These are phyloP conservation scores for Scatophagus argus DNA, from an alignment of 2,113 vertebrate genomes.

Conservation along the genomic window DNA sequence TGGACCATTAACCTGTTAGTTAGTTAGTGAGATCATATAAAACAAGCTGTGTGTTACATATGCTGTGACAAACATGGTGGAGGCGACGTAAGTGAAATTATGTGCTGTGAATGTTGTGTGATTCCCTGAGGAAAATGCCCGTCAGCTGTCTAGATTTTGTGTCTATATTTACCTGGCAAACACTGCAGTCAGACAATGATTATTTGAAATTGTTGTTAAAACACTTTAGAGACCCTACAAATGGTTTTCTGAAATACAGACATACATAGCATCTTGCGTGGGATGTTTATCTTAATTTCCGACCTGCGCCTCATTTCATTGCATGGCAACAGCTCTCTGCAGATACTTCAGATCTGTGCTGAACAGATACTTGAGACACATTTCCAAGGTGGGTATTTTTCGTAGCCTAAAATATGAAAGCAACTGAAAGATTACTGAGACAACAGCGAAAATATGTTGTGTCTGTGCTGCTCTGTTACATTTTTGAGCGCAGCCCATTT, in stretches of 20 bases:
- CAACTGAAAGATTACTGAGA: slow-evolving; percentile 1
- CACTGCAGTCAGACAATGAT: slow-evolving; percentile 22
- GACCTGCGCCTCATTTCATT: slow-evolving; percentile 53
- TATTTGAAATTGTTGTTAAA: slow-evolving; percentile 29
- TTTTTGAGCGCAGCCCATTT: slow-evolving; percentile 42
- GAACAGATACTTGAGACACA: slow-evolving; percentile 44
- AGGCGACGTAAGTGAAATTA: slow-evolving; percentile 37
- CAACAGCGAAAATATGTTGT: slow-evolving; percentile 1
- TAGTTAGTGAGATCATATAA: slow-evolving; percentile 19
- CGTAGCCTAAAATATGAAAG: slow-evolving; percentile 8
- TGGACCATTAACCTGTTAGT: slow-evolving; percentile 20
- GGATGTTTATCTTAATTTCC: slow-evolving; percentile 72
- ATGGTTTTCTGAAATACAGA: slow-evolving; percentile 34
- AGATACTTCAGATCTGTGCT: slow-evolving; percentile 48
- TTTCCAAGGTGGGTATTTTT: slow-evolving; percentile 50
- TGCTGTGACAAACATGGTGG: slow-evolving; percentile 36
- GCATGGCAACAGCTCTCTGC: slow-evolving; percentile 59
- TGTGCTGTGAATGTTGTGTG: slow-evolving; percentile 28
- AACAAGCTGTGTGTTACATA: slow-evolving; percentile 39
- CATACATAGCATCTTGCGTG: slow-evolving; percentile 60
- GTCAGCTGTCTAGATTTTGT: slow-evolving; percentile 24
- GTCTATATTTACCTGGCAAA: slow-evolving; percentile 34
- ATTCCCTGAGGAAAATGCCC: slow-evolving; percentile 22
- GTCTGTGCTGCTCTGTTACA: slow-evolving; percentile 11
- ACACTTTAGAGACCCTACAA: slow-evolving; percentile 33